These are phyloP conservation scores for Noctua janthe DNA, from an alignment of 2,888 invertebrate species.

Conservation along the genomic window DNA sequence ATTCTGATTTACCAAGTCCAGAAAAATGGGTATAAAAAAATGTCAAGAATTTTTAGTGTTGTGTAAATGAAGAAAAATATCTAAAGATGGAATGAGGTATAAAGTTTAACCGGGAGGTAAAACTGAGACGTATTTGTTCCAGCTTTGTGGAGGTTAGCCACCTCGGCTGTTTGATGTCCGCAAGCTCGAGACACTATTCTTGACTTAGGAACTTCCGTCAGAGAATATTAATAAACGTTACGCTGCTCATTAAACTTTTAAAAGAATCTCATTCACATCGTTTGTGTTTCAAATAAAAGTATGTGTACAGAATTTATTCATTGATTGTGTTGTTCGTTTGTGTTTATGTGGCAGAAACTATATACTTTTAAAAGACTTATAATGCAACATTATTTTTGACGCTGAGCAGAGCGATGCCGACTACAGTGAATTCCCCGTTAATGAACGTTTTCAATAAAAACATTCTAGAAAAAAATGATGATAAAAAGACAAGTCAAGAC, in stretches of 20 bases:
- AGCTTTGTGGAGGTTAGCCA: neutral
- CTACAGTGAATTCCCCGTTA: neutral
- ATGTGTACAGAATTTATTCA: neutral
- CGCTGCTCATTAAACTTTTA: neutral
- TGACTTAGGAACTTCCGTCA: conserved; percentile 6
- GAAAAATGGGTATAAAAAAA: neutral
- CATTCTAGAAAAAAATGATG: neutral
- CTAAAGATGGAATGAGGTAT: neutral
- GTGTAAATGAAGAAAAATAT: neutral
- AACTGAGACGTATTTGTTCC: conserved; percentile 24
- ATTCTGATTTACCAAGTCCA: neutral
- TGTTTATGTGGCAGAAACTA: no score
- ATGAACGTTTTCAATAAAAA: neutral
- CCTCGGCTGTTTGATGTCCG: neutral
- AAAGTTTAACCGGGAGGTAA: neutral
- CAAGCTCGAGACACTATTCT: conserved; percentile 9
- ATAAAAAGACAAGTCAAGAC: neutral
- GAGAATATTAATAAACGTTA: neutral
- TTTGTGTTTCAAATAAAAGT: neutral
- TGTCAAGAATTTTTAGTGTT: neutral
- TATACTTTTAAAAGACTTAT: neutral
- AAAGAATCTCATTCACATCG: neutral
- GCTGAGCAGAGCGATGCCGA: neutral
- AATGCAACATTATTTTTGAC: neutral
- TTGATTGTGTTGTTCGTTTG: neutral